phyloP scores from a whole-genome alignment of 2,113 vertebrate genomes.

The Furnarius figulus region DNA sequence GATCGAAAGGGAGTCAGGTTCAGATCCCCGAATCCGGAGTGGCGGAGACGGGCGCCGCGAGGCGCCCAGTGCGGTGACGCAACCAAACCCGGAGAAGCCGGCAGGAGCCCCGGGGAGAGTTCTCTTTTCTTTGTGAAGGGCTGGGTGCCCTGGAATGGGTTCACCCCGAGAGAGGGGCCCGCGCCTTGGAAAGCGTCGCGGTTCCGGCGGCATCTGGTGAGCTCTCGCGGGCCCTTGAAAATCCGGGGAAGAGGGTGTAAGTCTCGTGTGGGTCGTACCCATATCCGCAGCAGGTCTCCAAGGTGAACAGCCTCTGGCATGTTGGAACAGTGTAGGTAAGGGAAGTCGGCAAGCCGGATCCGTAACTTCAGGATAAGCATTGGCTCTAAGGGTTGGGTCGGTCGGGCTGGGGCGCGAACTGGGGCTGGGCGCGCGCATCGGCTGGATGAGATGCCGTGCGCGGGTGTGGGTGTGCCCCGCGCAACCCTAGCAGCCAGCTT shows the following conservation, averaged over 20 bases:
- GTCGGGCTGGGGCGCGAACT: background rate
- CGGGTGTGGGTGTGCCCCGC: background rate
- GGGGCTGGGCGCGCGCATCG: background rate
- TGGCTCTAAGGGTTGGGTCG: background rate
- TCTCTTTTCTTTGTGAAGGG: background rate
- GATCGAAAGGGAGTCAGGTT: slow-evolving; percentile 26
- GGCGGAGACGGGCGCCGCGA: background rate
- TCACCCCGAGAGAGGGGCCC: background rate
- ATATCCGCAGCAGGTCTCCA: background rate
- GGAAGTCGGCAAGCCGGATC: background rate
- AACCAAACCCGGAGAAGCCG: background rate
- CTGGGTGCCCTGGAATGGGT: background rate
- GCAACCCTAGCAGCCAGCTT: background rate
- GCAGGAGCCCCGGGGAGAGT: background rate
- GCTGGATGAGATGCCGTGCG: background rate
- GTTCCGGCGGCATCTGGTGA: background rate
- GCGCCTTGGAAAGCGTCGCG: background rate
- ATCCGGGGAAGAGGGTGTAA: background rate
- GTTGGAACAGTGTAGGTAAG: background rate
- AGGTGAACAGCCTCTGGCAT: background rate
- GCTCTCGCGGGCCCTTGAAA: background rate
- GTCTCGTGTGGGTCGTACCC: background rate
- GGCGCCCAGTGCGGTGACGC: background rate
- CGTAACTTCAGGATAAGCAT: background rate
- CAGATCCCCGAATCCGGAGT: background rate